Percentiles rank a stretch among this genome's conserved stretches.
These are phyloP conservation scores for Episyrphus balteatus DNA, from an alignment of 1,140 invertebrate species.

Conservation along the genomic window DNA sequence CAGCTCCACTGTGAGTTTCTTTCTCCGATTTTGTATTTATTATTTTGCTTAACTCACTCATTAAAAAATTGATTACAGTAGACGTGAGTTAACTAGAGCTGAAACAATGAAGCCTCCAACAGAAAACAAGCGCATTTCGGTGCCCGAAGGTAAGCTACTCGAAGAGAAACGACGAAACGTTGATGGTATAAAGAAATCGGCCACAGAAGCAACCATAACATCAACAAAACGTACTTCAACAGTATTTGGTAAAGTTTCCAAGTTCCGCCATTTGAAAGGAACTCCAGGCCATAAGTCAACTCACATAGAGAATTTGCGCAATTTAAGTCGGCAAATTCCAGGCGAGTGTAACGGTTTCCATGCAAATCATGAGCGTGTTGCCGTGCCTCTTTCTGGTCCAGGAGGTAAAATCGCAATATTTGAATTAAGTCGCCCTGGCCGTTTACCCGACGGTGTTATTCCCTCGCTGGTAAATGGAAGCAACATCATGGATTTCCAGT, in stretches of 20 bases:
- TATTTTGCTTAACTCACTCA: too few species aligned
- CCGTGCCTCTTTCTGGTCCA: constrained; percentile 74
- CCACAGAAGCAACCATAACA: constrained; percentile 46
- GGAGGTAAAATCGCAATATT: constrained; percentile 83
- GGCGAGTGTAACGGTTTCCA: constrained; percentile 90
- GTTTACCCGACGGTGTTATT: constrained; percentile 63
- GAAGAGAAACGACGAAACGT: constrained; percentile 22
- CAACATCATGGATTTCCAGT: constrained; percentile 83
- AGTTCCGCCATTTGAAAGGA: constrained; percentile 86
- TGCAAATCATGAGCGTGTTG: constrained; percentile 73
- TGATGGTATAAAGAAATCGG: constrained; percentile 25
- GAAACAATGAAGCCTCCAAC: constrained; percentile 21
- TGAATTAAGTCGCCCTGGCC: constrained; percentile 67
- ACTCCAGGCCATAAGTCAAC: constrained; percentile 78
- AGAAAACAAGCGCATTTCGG: constrained; percentile 28
- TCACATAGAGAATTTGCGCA: constrained; percentile 85
- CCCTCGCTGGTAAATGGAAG: constrained; percentile 78
- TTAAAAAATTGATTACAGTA: constrained; percentile 8
- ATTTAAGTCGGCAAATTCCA: constrained; percentile 80
- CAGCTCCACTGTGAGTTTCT: constrained; percentile 50
- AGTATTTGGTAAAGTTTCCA: constrained; percentile 80
- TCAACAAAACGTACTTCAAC: constrained; percentile 69
- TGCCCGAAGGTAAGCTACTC: constrained; percentile 27
- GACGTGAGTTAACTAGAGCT: constrained; percentile 27
- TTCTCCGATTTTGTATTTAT: not conserved